phyloP scores from a whole-genome alignment of 2,888 invertebrate species.

The Rhagium mordax region DNA sequence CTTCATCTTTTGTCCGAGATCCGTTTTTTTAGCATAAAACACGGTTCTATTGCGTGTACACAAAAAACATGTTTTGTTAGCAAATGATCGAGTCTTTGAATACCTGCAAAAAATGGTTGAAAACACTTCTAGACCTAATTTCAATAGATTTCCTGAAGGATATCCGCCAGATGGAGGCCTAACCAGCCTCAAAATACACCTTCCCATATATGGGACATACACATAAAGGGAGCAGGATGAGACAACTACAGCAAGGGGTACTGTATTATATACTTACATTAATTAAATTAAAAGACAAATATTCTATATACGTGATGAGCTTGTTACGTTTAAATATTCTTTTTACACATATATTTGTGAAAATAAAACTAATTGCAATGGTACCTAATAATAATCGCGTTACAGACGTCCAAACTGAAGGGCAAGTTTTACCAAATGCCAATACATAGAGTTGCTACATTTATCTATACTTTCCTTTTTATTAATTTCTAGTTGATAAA shows the following conservation, averaged over 20 bases:
- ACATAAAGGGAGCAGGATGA: conserved; percentile 22
- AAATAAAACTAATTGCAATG: no score
- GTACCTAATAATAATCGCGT: no score
- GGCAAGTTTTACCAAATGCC: no score
- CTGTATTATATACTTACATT: neutral
- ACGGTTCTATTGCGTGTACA: neutral
- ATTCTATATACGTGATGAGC: no score
- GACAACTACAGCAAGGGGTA: conserved; percentile 5
- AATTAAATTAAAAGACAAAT: neutral
- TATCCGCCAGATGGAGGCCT: conserved; percentile 58
- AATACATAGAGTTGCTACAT: no score
- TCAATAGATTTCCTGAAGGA: conserved; percentile 60
- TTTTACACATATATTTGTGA: no score
- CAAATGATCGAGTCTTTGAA: neutral
- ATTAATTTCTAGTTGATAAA: no score
- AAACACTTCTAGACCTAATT: conserved; percentile 39
- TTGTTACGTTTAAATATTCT: no score
- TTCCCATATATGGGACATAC: conserved; percentile 25
- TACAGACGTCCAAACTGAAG: no score
- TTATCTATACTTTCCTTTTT: no score
- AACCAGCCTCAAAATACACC: conserved; percentile 28
- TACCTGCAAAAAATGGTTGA: conserved; percentile 14
- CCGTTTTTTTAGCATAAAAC: neutral
- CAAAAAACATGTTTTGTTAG: neutral
- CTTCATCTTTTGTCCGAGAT: neutral